Evolutionary conservation across 2,113 vertebrate species (phyloP).

Genomic region (Anhinga rufa): DNA sequence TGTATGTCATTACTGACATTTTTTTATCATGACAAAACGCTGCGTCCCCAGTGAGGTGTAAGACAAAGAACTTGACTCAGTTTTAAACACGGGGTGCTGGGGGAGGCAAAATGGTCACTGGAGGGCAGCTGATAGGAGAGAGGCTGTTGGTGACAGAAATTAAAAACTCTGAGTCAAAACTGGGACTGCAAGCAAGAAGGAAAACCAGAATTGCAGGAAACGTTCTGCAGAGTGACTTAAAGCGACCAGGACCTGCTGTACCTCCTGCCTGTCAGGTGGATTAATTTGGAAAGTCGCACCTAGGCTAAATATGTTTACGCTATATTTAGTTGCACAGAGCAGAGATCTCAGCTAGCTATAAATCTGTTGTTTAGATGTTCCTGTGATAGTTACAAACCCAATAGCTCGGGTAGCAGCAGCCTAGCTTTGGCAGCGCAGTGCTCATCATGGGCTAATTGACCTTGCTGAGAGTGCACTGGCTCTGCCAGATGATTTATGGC

Average conservation of each 20-base stretch:
- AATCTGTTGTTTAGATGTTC: constrained; percentile 34
- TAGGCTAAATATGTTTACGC: constrained; percentile 28
- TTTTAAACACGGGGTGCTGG: background rate
- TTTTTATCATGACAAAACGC: background rate
- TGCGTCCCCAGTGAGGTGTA: background rate
- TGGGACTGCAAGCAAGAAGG: background rate
- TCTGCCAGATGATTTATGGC: constrained; percentile 16
- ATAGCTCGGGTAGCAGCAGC: background rate
- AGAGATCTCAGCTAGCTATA: background rate
- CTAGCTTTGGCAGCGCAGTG: background rate
- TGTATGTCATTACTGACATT: background rate
- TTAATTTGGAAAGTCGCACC: constrained; percentile 40
- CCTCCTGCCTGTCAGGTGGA: constrained; percentile 30
- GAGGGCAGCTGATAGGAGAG: background rate
- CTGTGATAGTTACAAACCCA: background rate
- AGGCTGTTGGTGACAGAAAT: background rate
- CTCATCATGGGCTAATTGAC: constrained; percentile 36
- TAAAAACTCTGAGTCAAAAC: background rate
- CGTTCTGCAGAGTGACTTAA: background rate
- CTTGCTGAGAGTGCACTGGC: background rate
- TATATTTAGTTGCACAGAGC: background rate
- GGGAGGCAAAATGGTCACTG: background rate
- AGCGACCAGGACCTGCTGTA: background rate
- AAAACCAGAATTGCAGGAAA: background rate
- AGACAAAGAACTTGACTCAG: background rate